A percentile compares a stretch with the other conserved stretches of the same genome.
Conservation (phyloP, 2,797 vertebrate species). For the Gorsachius magnificus region DNA sequence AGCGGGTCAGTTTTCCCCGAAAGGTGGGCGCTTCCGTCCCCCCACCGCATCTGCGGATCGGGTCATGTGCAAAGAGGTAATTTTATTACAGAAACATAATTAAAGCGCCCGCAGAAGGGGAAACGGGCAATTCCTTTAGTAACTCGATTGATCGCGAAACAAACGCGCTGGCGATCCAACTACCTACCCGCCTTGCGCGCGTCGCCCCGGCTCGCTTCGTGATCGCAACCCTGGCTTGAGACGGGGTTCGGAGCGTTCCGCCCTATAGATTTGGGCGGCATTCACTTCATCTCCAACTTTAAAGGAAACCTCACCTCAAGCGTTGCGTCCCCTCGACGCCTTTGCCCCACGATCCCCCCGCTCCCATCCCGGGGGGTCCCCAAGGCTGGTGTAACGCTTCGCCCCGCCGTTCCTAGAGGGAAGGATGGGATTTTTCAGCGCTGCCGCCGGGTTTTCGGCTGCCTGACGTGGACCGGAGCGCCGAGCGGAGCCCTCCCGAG, state of each 20-base stretch:
- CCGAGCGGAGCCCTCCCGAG: too few species aligned
- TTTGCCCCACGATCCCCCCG: not conserved
- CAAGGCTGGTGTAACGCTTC: slow-evolving; percentile 1
- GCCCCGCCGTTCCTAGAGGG: not conserved
- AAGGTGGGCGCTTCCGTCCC: not conserved
- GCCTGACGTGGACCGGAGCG: not conserved
- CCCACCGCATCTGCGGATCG: not conserved
- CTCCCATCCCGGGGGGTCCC: too few species aligned
- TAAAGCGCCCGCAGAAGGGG: not conserved
- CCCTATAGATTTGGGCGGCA: not conserved
- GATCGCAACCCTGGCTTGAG: not conserved
- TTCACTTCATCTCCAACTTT: slow-evolving; percentile 21
- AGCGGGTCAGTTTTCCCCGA: not conserved
- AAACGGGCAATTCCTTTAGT: slow-evolving; percentile 37
- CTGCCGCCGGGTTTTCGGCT: not conserved
- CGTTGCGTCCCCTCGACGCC: not conserved
- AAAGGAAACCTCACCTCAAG: not conserved
- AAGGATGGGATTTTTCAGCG: not conserved
- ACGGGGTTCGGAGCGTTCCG: not conserved
- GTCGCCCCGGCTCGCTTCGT: not conserved
- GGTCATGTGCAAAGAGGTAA: not conserved
- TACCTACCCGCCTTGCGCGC: not conserved
- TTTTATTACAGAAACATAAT: not conserved
- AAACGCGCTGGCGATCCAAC: not conserved
- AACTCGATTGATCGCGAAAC: not conserved